These are phyloP conservation scores for Drosophila lacicola DNA, from an alignment of 2,888 invertebrate genomes.

Conservation along the genomic window DNA sequence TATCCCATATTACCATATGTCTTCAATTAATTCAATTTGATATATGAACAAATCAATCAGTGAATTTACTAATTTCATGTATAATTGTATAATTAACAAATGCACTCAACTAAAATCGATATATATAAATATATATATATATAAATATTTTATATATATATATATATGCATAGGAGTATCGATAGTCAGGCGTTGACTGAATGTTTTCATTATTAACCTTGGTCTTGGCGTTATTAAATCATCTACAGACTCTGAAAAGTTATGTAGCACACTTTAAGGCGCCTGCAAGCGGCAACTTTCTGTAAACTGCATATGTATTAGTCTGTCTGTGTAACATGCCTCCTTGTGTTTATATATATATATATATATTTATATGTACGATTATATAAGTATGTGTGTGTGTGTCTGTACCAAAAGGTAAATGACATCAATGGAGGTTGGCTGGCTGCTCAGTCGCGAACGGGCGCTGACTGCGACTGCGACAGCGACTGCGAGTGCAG, in stretches of 20 bases:
- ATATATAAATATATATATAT: too few relatives aligned
- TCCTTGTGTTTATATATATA: conserved; percentile 9
- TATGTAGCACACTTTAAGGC: conserved; percentile 46
- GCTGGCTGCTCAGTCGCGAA: conserved; percentile 52
- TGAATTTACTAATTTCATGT: too few relatives aligned
- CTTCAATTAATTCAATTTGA: too few relatives aligned
- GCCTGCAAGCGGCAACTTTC: conserved; percentile 17
- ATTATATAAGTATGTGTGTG: conserved; percentile 19
- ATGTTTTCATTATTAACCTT: conserved; percentile 39
- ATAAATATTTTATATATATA: too few relatives aligned
- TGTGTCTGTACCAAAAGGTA: conserved; percentile 68
- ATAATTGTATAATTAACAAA: too few relatives aligned
- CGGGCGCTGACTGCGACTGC: conserved; percentile 18
- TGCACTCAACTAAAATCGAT: too few relatives aligned
- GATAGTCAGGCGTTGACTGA: conserved; percentile 12
- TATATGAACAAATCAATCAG: too few relatives aligned
- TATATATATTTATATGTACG: not conserved
- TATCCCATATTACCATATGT: too few relatives aligned
- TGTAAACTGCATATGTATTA: conserved; percentile 5
- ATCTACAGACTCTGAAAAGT: conserved; percentile 12
- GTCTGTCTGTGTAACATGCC: conserved; percentile 18
- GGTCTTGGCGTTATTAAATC: conserved; percentile 5
- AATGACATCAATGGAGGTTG: conserved; percentile 79
- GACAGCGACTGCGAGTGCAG: conserved; percentile 31
- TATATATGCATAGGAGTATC: conserved; percentile 1